Conservation (phyloP, 2,888 invertebrate genomes). For the Theretra japonica region DNA sequence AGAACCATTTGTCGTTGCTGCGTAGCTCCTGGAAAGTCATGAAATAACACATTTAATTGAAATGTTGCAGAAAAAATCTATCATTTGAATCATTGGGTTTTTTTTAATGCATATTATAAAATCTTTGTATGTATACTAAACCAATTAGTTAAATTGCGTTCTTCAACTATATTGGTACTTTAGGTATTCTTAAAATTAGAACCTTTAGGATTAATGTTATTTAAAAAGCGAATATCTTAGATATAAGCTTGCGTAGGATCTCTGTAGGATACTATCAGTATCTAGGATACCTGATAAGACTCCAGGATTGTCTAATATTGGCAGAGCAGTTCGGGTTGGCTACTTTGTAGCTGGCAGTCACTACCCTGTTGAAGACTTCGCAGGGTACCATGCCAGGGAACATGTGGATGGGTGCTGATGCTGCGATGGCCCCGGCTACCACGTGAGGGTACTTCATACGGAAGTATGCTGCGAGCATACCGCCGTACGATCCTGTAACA, state of each 20-base stretch:
- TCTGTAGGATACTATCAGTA: no score
- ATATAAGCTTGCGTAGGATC: no score
- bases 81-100: no score
- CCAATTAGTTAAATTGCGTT: no score
- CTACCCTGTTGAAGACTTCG: slow-evolving; percentile 89
- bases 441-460: slow-evolving; percentile 97
- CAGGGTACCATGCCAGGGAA: slow-evolving; percentile 93
- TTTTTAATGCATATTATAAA: no score
- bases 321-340: slow-evolving; percentile 85
- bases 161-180: no score
- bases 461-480: slow-evolving; percentile 98
- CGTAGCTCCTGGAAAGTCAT: slow-evolving; percentile 69
- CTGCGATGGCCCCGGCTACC: slow-evolving; percentile 94
- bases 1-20: slow-evolving; percentile 86
- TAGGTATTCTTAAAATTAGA: no score
- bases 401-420: slow-evolving; percentile 96
- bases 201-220: no score
- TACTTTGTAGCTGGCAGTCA: slow-evolving; percentile 89
- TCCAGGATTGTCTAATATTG: slow-evolving; percentile 92
- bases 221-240: no score
- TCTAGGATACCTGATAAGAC: slow-evolving; percentile 86
- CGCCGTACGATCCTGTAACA: slow-evolving; percentile 95
- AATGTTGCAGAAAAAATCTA: no score
- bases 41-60: neutral
- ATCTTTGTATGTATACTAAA: no score